Percentiles rank a stretch among this genome's conserved stretches.
These are phyloP conservation scores for Psittacula cyanocephala DNA, from an alignment of 2,113 vertebrate genomes.

Conservation along the genomic window DNA sequence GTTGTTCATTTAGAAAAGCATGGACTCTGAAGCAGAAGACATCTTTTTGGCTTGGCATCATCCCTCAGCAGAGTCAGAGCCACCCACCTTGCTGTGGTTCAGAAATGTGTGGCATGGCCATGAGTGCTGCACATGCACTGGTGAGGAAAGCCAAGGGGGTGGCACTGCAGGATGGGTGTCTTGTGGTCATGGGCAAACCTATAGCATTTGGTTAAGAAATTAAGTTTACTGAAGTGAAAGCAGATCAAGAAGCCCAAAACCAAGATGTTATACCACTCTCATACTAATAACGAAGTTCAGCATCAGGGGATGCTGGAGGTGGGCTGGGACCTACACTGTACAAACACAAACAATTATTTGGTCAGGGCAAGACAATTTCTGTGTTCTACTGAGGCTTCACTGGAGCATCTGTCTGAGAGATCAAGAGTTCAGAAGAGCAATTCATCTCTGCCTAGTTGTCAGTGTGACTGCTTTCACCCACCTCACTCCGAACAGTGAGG, in stretches of 20 bases:
- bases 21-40: background rate
- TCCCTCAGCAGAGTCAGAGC: rapidly evolving
- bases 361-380: background rate
- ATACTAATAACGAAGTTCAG: background rate
- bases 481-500: background rate
- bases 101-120: no score
- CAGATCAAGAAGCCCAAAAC: background rate
- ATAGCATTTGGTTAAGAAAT: background rate
- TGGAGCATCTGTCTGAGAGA: background rate
- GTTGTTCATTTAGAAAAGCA: background rate
- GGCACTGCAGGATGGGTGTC: rapidly evolving
- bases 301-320: background rate
- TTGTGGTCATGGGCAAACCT: background rate
- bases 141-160: rapidly evolving
- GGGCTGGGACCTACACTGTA: background rate
- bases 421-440: background rate
- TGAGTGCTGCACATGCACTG: rapidly evolving
- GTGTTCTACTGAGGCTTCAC: background rate
- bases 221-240: background rate
- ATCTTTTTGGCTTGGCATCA: background rate
- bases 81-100: background rate
- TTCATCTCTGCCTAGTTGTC: background rate
- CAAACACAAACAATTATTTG: background rate
- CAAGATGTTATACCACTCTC: background rate
- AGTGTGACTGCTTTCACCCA: background rate